Evolutionary conservation across 2,888 invertebrate species (phyloP).

Genomic region (Gymnosoma rotundatum): DNA sequence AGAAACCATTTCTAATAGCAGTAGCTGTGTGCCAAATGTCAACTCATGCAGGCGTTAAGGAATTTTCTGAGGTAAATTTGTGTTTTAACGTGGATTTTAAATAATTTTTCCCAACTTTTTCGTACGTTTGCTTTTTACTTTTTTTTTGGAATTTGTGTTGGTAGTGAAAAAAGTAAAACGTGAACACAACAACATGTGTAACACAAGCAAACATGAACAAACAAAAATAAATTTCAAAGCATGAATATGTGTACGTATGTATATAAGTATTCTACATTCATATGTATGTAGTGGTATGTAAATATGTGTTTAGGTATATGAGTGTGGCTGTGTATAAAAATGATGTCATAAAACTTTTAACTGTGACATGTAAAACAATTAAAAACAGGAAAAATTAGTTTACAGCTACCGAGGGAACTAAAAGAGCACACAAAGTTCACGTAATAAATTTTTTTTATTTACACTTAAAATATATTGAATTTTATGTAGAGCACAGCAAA

Average conservation of each 20-base stretch:
- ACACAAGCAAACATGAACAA: slow-evolving; percentile 1
- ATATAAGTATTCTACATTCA: too few relatives aligned
- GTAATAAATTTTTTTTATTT: slow-evolving; percentile 43
- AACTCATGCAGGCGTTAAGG: slow-evolving; percentile 67
- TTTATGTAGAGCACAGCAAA: neutral
- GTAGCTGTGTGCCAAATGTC: slow-evolving; percentile 64
- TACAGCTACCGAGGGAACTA: slow-evolving; percentile 26
- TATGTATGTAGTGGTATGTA: too few relatives aligned
- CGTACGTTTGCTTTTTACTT: neutral
- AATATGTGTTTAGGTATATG: too few relatives aligned
- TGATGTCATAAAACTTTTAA: slow-evolving; percentile 64
- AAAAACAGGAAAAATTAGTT: slow-evolving; percentile 56
- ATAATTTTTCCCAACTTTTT: neutral
- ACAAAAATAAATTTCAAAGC: slow-evolving; percentile 25
- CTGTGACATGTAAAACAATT: slow-evolving; percentile 67
- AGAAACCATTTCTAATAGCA: slow-evolving; percentile 48
- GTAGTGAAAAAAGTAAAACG: slow-evolving; percentile 2
- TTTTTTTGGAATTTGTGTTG: neutral
- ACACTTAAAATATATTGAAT: slow-evolving; percentile 20
- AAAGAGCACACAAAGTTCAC: slow-evolving; percentile 30
- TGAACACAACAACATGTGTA: slow-evolving; percentile 16
- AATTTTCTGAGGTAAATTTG: slow-evolving; percentile 61
- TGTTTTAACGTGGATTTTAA: slow-evolving; percentile 56
- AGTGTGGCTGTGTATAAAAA: slow-evolving; percentile 8
- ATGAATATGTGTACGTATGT: slow-evolving; percentile 2